phyloP scores from a whole-genome alignment of 2,888 invertebrate species.

The Cyrtodaria siliqua region DNA sequence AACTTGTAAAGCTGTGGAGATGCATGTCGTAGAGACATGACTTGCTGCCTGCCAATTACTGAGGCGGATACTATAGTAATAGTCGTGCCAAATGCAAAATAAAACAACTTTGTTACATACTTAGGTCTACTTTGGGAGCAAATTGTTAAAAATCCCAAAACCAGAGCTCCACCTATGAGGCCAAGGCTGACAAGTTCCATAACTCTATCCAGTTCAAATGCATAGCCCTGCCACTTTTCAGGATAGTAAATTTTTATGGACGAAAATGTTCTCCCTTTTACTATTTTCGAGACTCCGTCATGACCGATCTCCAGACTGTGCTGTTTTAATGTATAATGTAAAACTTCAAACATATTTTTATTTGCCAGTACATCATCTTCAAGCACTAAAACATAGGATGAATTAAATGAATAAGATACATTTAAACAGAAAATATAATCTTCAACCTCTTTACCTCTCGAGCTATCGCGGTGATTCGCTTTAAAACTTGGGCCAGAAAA shows the following conservation, averaged over 20 bases:
- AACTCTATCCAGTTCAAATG: conserved; percentile 69
- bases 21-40: conserved; percentile 76
- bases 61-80: conserved; percentile 60
- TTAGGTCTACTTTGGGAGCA: conserved; percentile 9
- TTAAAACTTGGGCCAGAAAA: conserved; percentile 9
- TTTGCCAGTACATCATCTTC: conserved; percentile 83
- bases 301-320: conserved; percentile 20
- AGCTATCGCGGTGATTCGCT: conserved; percentile 5
- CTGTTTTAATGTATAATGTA: conserved; percentile 59
- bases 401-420: conserved; percentile 63
- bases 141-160: conserved; percentile 21
- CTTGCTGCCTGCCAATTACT: conserved; percentile 77
- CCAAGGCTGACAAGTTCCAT: conserved; percentile 76
- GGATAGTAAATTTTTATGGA: conserved; percentile 84
- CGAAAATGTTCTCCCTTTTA: conserved; percentile 54
- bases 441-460: conserved; percentile 76
- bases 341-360: conserved; percentile 72
- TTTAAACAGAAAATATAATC: conserved; percentile 84
- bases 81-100: conserved; percentile 55
- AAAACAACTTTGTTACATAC: conserved; percentile 12
- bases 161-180: conserved; percentile 66
- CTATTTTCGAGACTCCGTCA: not conserved
- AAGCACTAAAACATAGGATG: conserved; percentile 77
- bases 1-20: conserved; percentile 75
- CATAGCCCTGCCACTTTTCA: conserved; percentile 80